Base-by-base conservation (phyloP, 2,888 invertebrate genomes). In the Keiferia lycopersicella region DNA sequence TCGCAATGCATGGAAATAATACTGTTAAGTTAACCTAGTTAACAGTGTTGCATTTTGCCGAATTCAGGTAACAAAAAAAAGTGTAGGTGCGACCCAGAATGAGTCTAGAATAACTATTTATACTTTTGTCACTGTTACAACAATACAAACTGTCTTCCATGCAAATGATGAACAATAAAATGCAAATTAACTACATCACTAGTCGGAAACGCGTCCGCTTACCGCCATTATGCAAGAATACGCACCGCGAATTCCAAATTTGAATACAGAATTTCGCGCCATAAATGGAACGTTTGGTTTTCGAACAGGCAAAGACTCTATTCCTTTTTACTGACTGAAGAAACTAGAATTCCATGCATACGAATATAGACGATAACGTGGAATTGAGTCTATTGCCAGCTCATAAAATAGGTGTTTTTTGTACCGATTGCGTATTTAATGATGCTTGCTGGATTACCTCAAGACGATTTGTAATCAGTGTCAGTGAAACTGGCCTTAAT, bases 151-250 rank as follows among this genome's bases (percentile, higher is more conserved):
- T 12, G 22, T 18, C 53, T 1, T 53, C 56, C 56, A 58, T 38
- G 58, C 58, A 39, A 58, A 58, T 58, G 56, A 30, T 58, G 16
- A 30, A 58, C 58, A 39, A 58, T 38, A 58, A 34, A 58, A 56
- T 26, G 30, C 50, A 50, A 58, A 64, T 64, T 63, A 22, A 65
- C 65, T 34, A 68, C 69, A 68, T 68, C 70, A 63, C 68, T 71
- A 70, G 64, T 71, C 74, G 77, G 78, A 78, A 73, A 73, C 68
- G 64, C 71, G 67, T 78, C 77, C 78, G 77, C 64, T 63, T 45
- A 18, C 57, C 66, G 64, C 62, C 65, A 62, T 73, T 74, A 67
- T 70, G 73, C 68, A 72, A 73, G 50, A 58, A 59, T 39, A 65
- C 65, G 62, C 59, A 41, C 26, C 45, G 22, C 26, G 62, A 65